These are phyloP conservation scores for Lochmaea crataegi DNA, from an alignment of 2,888 invertebrate genomes.

Conservation along the genomic window DNA sequence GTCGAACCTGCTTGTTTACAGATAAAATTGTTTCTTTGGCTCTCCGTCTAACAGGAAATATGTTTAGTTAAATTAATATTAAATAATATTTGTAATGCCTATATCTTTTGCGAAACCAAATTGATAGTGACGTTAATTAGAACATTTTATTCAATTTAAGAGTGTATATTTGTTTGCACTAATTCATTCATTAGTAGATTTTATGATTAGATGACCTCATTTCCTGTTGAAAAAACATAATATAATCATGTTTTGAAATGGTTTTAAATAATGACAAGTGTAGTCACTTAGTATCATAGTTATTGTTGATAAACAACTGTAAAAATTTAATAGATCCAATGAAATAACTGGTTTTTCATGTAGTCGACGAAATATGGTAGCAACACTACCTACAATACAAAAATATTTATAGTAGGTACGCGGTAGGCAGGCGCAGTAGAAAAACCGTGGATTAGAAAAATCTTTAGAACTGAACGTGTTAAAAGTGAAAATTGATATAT, in stretches of 20 bases:
- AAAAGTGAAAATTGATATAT: too few relatives aligned
- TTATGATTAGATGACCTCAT: not conserved
- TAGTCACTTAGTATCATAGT: not conserved
- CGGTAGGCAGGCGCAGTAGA: too few relatives aligned
- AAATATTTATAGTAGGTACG: too few relatives aligned
- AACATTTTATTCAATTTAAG: conserved; percentile 2
- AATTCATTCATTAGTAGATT: not conserved
- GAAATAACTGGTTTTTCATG: not conserved
- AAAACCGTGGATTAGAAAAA: too few relatives aligned
- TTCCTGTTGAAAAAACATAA: not conserved
- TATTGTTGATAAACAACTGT: not conserved
- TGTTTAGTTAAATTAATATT: not conserved
- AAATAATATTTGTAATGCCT: conserved; percentile 3
- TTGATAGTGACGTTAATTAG: conserved; percentile 13
- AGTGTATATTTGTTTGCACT: not conserved
- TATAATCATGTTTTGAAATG: not conserved
- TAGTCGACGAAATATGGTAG: not conserved
- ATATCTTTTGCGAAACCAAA: conserved; percentile 5
- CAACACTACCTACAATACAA: not conserved
- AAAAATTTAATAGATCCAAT: not conserved
- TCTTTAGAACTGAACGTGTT: too few relatives aligned
- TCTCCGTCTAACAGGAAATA: conserved; percentile 14
- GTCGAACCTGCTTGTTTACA: too few relatives aligned
- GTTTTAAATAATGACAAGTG: not conserved
- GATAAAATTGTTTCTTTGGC: not conserved